phyloP scores from a whole-genome alignment of 2,888 invertebrate species.

The Eudemis profundana region DNA sequence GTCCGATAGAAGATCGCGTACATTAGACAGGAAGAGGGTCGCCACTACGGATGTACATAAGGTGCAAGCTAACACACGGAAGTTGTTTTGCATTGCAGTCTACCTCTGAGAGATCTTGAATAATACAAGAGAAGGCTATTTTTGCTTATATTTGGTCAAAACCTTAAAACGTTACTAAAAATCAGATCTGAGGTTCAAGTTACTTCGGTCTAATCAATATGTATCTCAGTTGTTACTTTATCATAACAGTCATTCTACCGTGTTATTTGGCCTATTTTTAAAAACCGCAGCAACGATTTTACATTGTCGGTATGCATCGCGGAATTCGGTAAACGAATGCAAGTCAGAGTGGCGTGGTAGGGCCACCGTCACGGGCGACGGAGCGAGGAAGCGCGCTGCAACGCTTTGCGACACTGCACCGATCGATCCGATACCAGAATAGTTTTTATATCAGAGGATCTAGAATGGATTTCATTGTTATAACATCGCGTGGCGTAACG shows the following conservation, averaged over 20 bases:
- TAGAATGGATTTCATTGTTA: constrained; percentile 31
- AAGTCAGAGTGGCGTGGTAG: constrained; percentile 21
- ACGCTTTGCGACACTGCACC: constrained; percentile 35
- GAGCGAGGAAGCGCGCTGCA: constrained; percentile 31
- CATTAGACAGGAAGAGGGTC: background rate
- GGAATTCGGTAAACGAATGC: constrained; percentile 13
- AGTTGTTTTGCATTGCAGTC: background rate
- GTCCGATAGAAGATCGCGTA: background rate
- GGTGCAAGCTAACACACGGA: background rate
- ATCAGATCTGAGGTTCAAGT: no score
- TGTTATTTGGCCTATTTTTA: constrained; percentile 7
- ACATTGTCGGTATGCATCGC: constrained; percentile 8
- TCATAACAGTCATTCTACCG: constrained; percentile 3
- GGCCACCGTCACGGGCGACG: constrained; percentile 35
- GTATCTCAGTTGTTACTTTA: constrained; percentile 5
- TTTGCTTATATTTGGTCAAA: no score
- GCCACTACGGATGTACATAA: background rate
- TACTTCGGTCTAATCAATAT: no score
- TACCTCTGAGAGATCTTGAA: no score
- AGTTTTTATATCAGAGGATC: constrained; percentile 33
- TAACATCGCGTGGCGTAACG: constrained; percentile 21
- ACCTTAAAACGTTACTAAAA: no score
- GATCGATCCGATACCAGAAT: constrained; percentile 36
- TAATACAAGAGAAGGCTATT: no score
- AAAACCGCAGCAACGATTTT: constrained; percentile 4